phyloP scores from a whole-genome alignment of 53 echinoderm and acorn worm genomes.

The Luidia sarsii region DNA sequence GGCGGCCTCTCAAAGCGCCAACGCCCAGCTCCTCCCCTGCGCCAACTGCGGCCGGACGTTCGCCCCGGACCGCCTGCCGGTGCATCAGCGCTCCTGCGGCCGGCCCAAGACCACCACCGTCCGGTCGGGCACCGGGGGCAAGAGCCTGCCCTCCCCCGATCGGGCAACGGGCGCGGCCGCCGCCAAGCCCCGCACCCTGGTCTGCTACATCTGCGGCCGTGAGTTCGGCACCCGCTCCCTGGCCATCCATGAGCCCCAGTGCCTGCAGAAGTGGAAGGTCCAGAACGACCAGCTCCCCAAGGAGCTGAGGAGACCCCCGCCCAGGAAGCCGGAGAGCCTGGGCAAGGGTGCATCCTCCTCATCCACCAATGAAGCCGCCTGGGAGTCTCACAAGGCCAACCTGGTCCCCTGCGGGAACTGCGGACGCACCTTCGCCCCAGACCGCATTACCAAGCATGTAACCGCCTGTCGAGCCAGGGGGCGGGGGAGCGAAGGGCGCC shows the following conservation, averaged over 20 bases:
- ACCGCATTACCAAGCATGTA: constrained; percentile 77
- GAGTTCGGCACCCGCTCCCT: constrained; percentile 94
- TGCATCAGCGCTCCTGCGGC: constrained; percentile 82
- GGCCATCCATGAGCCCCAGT: constrained; percentile 88
- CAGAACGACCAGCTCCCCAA: constrained; percentile 79
- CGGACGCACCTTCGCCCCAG: constrained; percentile 83
- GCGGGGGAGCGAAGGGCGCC: neutral
- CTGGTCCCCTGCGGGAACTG: constrained; percentile 89
- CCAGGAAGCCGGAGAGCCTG: constrained; percentile 58
- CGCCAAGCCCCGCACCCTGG: constrained; percentile 71
- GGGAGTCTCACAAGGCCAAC: constrained; percentile 75
- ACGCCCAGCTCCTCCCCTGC: constrained; percentile 84
- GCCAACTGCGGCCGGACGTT: constrained; percentile 90
- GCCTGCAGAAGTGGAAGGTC: constrained; percentile 81
- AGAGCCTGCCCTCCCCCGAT: neutral
- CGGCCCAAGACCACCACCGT: constrained; percentile 30
- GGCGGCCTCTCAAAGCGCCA: constrained; percentile 76
- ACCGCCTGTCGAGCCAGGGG: constrained; percentile 55
- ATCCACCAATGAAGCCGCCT: constrained; percentile 77
- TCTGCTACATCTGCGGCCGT: constrained; percentile 96
- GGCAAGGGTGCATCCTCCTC: constrained; percentile 28
- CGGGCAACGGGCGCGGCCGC: neutral
- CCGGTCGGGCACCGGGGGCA: constrained; percentile 13
- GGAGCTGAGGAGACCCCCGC: constrained; percentile 66
- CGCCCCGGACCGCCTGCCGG: constrained; percentile 86